Conservation (phyloP, 2,113 vertebrate species). For the Choloepus hoffmanni region DNA sequence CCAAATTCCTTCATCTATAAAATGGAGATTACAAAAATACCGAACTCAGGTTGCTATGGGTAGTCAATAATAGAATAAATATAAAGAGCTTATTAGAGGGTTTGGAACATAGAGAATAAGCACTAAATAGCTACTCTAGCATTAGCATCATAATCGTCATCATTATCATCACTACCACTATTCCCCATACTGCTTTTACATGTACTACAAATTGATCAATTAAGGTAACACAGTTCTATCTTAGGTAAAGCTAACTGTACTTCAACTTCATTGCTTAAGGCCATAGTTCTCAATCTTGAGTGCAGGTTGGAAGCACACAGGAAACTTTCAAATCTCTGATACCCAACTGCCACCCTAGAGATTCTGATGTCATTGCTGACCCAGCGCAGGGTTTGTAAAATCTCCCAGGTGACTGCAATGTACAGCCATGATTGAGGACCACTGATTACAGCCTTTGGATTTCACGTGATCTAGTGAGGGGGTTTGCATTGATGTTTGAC, state of each 20-base stretch:
- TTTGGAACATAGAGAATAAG: neutral
- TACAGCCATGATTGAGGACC: rapidly evolving
- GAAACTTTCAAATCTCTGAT: neutral
- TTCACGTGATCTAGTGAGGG: neutral
- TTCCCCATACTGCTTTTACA: neutral
- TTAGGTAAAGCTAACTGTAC: neutral
- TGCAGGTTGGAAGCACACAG: neutral
- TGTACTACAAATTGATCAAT: neutral
- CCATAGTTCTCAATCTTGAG: neutral
- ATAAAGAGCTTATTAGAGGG: neutral
- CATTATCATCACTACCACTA: too few species aligned
- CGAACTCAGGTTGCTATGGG: neutral
- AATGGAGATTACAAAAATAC: neutral
- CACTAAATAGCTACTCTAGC: neutral
- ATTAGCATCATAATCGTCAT: too few species aligned
- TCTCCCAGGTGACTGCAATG: too few species aligned
- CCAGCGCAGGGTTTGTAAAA: rapidly evolving
- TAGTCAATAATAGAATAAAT: neutral
- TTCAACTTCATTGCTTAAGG: neutral
- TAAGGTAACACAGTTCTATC: neutral
- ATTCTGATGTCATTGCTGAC: too few species aligned
- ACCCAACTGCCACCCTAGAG: too few species aligned
- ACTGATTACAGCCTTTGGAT: neutral
- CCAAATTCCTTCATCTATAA: neutral
- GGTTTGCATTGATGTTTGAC: neutral